Conservation (phyloP, 2,888 invertebrate species). For the Alitta virens region DNA sequence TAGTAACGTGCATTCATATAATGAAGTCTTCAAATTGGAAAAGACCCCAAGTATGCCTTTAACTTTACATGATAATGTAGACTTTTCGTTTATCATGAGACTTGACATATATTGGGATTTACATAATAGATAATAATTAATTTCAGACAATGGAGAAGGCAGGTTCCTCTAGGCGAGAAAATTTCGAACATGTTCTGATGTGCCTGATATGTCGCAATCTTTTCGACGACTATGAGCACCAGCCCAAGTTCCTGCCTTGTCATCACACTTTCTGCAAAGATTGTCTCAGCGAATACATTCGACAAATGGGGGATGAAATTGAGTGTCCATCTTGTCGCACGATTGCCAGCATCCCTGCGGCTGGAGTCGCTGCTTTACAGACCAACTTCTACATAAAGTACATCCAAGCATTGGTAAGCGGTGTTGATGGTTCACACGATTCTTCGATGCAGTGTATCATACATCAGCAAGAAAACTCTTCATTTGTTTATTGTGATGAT, state of each 20-base stretch:
- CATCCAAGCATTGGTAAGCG: constrained; percentile 32
- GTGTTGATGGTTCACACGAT: background rate
- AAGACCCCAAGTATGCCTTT: too few relatives aligned
- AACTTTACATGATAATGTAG: too few relatives aligned
- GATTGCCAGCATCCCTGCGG: constrained; percentile 31
- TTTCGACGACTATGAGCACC: constrained; percentile 51
- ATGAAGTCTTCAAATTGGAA: too few relatives aligned
- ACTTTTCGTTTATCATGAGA: too few relatives aligned
- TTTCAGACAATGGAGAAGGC: too few relatives aligned
- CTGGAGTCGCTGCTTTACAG: constrained; percentile 33
- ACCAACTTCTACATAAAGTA: constrained; percentile 36
- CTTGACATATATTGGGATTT: too few relatives aligned
- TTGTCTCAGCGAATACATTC: constrained; percentile 44
- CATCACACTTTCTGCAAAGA: constrained; percentile 56
- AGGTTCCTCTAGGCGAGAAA: constrained; percentile 8
- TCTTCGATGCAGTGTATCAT: background rate
- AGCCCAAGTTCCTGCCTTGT: constrained; percentile 55
- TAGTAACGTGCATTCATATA: too few relatives aligned
- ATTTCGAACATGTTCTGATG: constrained; percentile 34
- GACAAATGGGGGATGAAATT: constrained; percentile 33
- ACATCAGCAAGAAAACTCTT: constrained; percentile 8
- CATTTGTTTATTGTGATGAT: constrained; percentile 8
- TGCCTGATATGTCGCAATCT: constrained; percentile 54
- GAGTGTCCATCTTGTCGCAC: constrained; percentile 35
- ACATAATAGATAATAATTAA: too few relatives aligned